Conservation (phyloP, 2,113 vertebrate species). For the Sphaerodactylus townsendi region DNA sequence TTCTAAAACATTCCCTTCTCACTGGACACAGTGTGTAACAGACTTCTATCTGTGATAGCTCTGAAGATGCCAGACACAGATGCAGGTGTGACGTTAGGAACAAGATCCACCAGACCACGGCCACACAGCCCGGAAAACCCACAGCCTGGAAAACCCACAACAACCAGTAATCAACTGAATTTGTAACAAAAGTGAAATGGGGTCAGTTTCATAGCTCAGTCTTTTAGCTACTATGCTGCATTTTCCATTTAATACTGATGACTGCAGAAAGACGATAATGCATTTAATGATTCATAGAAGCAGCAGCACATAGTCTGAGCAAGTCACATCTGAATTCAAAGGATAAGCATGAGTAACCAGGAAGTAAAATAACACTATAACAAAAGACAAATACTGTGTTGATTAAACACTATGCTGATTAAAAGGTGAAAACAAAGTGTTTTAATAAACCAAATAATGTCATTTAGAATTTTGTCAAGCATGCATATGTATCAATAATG, state of each 20-base stretch:
- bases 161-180: not conserved
- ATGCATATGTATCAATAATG: not conserved
- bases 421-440: constrained; percentile 1
- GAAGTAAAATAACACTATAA: constrained; percentile 43
- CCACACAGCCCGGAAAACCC: too few species aligned
- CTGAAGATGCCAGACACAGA: too few species aligned
- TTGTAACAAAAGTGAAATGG: not conserved
- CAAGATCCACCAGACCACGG: too few species aligned
- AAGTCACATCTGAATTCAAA: not conserved
- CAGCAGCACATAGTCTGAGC: constrained; percentile 16
- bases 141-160: too few species aligned
- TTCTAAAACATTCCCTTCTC: too few species aligned
- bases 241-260: not conserved
- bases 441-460: constrained; percentile 24
- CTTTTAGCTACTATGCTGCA: not conserved
- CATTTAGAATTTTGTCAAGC: not conserved
- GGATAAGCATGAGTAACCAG: constrained; percentile 1
- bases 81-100: too few species aligned
- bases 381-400: constrained; percentile 24
- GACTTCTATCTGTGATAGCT: too few species aligned
- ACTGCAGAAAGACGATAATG: constrained; percentile 30
- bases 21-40: too few species aligned
- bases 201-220: not conserved
- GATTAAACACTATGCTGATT: constrained; percentile 25
- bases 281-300: constrained; percentile 47